These are phyloP conservation scores for Plebejus anna DNA, from an alignment of 2,888 invertebrate species.

Conservation along the genomic window DNA sequence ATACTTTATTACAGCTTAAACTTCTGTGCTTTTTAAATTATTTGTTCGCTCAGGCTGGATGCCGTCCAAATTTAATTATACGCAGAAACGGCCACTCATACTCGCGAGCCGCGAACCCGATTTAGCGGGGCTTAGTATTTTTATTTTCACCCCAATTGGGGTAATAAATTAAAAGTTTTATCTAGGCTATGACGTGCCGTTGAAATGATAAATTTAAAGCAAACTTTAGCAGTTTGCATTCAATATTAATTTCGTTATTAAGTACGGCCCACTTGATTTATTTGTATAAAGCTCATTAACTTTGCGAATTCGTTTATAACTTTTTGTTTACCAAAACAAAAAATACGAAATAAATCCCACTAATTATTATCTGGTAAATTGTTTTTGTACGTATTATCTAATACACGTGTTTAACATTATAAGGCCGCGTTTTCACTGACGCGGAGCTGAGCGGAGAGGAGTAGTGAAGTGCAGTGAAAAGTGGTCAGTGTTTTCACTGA, in stretches of 20 bases:
- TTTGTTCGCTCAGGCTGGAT: constrained; percentile 70
- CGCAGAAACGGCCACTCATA: constrained; percentile 64
- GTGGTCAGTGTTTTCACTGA: no score
- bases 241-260: constrained; percentile 3
- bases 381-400: background rate
- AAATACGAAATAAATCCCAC: background rate
- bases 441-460: no score
- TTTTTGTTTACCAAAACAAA: background rate
- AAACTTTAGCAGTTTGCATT: constrained; percentile 20
- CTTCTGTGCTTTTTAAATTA: constrained; percentile 73
- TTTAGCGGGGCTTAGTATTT: constrained; percentile 42
- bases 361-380: background rate
- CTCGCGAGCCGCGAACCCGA: constrained; percentile 55
- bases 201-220: constrained; percentile 25
- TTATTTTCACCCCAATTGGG: constrained; percentile 14
- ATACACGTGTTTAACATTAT: no score
- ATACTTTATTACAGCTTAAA: constrained; percentile 75
- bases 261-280: background rate
- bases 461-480: no score
- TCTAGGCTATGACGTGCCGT: constrained; percentile 21
- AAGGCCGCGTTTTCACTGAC: no score
- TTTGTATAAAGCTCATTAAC: constrained; percentile 3
- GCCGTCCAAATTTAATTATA: constrained; percentile 75
- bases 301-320: background rate
- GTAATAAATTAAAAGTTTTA: constrained; percentile 28